A percentile compares a stretch with the other conserved stretches of the same genome.
phyloP scores from a whole-genome alignment of 2,888 invertebrate species.

The Homarus gammarus region DNA sequence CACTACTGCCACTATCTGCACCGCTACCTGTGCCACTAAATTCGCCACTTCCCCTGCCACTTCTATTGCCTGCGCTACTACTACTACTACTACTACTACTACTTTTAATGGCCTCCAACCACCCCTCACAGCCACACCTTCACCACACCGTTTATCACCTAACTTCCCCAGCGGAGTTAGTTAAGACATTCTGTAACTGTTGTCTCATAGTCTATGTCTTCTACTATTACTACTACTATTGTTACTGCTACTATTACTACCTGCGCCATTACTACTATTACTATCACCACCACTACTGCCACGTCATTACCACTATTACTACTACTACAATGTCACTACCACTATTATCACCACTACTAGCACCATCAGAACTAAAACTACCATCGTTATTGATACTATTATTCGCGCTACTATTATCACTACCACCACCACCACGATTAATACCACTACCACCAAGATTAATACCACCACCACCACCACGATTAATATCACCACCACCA shows the following conservation, averaged over 20 bases:
- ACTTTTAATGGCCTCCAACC: neutral
- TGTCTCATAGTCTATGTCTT: neutral
- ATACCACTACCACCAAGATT: neutral
- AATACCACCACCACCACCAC: neutral
- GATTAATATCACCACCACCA: neutral
- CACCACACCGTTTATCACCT: too few relatives aligned
- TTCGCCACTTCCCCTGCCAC: neutral
- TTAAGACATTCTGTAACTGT: too few relatives aligned
- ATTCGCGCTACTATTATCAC: neutral
- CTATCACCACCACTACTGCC: neutral
- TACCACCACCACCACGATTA: neutral
- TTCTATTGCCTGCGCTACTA: neutral
- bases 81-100: neutral
- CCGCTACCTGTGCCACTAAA: neutral
- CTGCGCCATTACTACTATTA: neutral
- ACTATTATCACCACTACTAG: neutral
- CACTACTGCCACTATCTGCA: neutral
- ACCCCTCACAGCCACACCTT: too few relatives aligned
- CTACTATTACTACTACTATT: neutral
- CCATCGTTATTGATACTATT: neutral
- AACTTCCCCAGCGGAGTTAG: too few relatives aligned
- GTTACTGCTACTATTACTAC: neutral
- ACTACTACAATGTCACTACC: neutral
- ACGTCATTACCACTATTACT: neutral
- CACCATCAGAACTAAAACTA: neutral